Conservation (phyloP, 2,888 invertebrate species). For the Tiliacea citrago region DNA sequence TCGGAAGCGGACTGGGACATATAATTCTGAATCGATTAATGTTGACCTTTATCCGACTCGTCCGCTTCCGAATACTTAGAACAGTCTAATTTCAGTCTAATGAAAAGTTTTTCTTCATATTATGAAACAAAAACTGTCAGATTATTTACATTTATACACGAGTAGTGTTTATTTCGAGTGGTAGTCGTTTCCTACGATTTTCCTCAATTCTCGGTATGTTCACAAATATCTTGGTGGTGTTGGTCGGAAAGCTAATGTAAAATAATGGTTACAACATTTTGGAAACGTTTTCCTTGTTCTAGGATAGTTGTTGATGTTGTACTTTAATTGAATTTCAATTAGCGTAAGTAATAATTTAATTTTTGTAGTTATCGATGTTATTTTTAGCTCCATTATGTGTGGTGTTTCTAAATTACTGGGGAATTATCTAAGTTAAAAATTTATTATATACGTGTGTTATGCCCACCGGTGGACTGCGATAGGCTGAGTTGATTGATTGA, state of each 20-base stretch:
- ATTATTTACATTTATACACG: conserved; percentile 43
- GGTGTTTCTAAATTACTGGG: conserved; percentile 6
- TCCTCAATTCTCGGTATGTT: conserved; percentile 54
- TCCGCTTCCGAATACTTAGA: conserved; percentile 68
- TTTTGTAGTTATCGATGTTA: conserved; percentile 14
- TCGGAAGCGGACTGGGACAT: conserved; percentile 68
- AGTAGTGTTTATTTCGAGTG: conserved; percentile 40
- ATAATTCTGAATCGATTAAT: conserved; percentile 75
- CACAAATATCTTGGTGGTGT: conserved; percentile 38
- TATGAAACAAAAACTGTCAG: conserved; percentile 50
- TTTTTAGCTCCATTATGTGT: conserved; percentile 10
- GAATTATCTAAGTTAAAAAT: background rate
- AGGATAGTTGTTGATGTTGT: conserved; percentile 32
- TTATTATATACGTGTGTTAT: conserved; percentile 8
- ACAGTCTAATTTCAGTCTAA: conserved; percentile 50
- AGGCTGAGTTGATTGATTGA: conserved; percentile 13
- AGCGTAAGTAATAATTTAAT: conserved; percentile 2
- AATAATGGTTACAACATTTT: conserved; percentile 32
- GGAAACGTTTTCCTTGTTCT: conserved; percentile 53
- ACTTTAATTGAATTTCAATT: conserved; percentile 25
- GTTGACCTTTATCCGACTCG: conserved; percentile 63
- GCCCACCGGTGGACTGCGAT: conserved; percentile 5
- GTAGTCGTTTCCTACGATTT: conserved; percentile 46
- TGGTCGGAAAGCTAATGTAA: conserved; percentile 19
- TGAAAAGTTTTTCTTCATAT: conserved; percentile 51